A percentile compares a stretch with the other conserved stretches of the same genome.
Evolutionary conservation across 2,888 invertebrate genomes (phyloP).

Genomic region (Trilocha varians): DNA sequence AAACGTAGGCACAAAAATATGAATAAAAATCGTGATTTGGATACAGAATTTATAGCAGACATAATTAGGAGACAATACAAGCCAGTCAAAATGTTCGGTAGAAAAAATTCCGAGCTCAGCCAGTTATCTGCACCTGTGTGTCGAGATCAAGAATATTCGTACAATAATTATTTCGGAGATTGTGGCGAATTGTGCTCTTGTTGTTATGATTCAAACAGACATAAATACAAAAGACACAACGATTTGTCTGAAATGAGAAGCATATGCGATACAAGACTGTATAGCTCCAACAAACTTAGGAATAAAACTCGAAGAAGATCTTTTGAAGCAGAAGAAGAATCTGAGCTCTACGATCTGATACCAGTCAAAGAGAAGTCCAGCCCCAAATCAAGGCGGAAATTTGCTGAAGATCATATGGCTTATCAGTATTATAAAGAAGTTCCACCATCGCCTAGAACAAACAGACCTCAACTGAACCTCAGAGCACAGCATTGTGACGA

Average conservation of each 20-base stretch:
- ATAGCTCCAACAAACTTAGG: conserved; percentile 33
- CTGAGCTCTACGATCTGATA: conserved; percentile 48
- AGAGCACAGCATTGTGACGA: conserved; percentile 45
- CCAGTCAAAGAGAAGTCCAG: conserved; percentile 61
- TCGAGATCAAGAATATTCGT: conserved; percentile 42
- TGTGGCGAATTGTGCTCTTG: conserved; percentile 44
- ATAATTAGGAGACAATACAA: conserved; percentile 54
- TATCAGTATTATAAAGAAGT: conserved; percentile 44
- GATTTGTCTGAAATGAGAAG: conserved; percentile 41
- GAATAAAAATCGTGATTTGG: conserved; percentile 24
- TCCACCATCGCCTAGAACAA: conserved; percentile 52
- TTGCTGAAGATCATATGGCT: conserved; percentile 30
- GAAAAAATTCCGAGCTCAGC: conserved; percentile 42
- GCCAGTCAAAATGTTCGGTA: conserved; percentile 46
- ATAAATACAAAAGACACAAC: conserved; percentile 16
- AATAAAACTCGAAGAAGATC: conserved; percentile 22
- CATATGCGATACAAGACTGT: conserved; percentile 48
- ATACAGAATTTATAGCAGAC: conserved; percentile 51
- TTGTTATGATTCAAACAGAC: conserved; percentile 25
- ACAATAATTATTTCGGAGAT: conserved; percentile 28
- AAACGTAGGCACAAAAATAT: conserved; percentile 21
- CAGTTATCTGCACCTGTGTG: conserved; percentile 58
- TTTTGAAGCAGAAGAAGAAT: conserved; percentile 38
- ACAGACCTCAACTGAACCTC: conserved; percentile 49
- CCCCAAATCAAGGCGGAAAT: conserved; percentile 48